These are phyloP conservation scores for Cherax destructor DNA, from an alignment of 1,140 invertebrate genomes.

Conservation along the genomic window DNA sequence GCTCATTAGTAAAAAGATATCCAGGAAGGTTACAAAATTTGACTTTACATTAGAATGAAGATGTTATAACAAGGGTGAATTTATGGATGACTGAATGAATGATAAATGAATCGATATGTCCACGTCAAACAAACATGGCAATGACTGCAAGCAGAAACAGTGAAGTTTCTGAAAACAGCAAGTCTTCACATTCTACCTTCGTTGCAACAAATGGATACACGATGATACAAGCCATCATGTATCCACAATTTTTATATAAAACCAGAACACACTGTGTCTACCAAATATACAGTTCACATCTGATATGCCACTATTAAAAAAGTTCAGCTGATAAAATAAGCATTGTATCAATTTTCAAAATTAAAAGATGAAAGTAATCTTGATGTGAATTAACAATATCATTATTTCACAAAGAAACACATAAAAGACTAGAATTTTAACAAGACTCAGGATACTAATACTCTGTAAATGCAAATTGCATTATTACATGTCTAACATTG, in stretches of 20 bases:
- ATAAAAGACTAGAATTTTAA: not conserved
- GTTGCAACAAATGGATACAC: not conserved
- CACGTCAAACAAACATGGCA: not conserved
- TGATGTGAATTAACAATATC: not conserved
- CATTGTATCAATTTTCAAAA: not conserved
- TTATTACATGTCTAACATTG: not conserved
- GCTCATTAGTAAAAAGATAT: not conserved
- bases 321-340: not conserved
- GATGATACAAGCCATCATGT: not conserved
- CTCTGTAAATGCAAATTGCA: not conserved
- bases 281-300: not conserved
- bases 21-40: not conserved
- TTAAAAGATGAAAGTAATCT: not conserved
- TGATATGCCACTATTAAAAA: not conserved
- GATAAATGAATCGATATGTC: not conserved
- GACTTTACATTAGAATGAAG: not conserved
- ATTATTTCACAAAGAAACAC: not conserved
- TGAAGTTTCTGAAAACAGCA: not conserved
- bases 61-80: slow-evolving; percentile 11
- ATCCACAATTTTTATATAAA: not conserved
- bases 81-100: not conserved
- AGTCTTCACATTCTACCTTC: not conserved
- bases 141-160: not conserved
- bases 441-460: not conserved
- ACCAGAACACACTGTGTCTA: not conserved